Conservation (phyloP, 2,797 vertebrate genomes). For the Threskiornis aethiopicus region DNA sequence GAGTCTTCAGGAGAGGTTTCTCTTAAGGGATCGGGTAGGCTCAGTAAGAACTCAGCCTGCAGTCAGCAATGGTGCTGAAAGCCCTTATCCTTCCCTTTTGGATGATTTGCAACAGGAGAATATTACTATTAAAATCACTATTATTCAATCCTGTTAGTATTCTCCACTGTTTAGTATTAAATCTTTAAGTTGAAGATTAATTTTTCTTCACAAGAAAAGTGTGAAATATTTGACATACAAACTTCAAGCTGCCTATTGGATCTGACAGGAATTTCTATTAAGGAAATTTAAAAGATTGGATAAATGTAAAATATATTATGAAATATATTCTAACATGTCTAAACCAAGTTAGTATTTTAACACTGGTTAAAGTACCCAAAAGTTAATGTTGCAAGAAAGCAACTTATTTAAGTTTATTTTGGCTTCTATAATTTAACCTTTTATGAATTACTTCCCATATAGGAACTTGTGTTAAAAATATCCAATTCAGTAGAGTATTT, state of each 20-base stretch:
- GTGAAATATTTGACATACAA: not conserved
- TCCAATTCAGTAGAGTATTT: not conserved
- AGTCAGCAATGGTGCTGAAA: not conserved
- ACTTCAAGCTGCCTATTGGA: not conserved
- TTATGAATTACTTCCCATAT: not conserved
- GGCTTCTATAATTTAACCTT: not conserved
- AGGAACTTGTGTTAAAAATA: not conserved
- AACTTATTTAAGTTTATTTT: not conserved
- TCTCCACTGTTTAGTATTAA: not conserved
- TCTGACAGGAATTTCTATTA: not conserved
- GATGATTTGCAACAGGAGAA: not conserved
- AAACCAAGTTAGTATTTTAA: not conserved
- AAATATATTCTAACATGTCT: not conserved
- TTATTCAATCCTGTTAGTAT: not conserved
- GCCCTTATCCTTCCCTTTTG: not conserved
- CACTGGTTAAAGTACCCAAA: not conserved
- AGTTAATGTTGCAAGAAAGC: not conserved
- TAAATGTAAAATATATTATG: not conserved
- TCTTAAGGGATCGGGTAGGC: not conserved
- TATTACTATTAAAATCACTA: not conserved
- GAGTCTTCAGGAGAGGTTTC: not conserved
- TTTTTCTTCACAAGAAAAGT: not conserved
- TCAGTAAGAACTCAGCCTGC: not conserved
- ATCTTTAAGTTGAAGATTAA: not conserved
- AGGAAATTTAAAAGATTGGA: not conserved